Percentiles rank a stretch among this genome's conserved stretches.
These are phyloP conservation scores for Dasypus novemcinctus DNA, from an alignment of 2,113 vertebrate genomes.

Conservation along the genomic window DNA sequence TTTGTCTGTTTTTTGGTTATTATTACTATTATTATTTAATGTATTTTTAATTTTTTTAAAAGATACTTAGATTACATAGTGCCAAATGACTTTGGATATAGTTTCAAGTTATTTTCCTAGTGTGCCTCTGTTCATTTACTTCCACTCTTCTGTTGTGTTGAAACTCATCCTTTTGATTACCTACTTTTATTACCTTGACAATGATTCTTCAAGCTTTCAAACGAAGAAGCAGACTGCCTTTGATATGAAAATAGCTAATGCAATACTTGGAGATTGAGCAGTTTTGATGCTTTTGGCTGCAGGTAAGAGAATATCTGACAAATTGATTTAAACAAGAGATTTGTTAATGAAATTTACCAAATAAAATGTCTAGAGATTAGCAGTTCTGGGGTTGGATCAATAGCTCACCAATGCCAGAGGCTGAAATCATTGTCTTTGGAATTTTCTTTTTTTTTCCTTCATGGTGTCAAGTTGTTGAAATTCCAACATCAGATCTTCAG, in stretches of 20 bases:
- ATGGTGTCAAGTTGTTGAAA: neutral
- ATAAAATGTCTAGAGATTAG: neutral
- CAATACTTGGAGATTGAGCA: neutral
- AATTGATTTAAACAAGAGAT: neutral
- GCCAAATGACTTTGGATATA: neutral
- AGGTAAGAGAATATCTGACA: neutral
- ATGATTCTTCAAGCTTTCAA: slow-evolving; percentile 3
- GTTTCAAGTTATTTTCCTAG: neutral
- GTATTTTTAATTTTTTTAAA: too few species aligned
- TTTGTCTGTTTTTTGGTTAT: too few species aligned
- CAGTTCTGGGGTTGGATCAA: neutral
- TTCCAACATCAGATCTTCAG: neutral
- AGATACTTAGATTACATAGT: too few species aligned
- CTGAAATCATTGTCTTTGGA: neutral
- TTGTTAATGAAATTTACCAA: slow-evolving; percentile 37
- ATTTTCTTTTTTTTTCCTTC: slow-evolving; percentile 20
- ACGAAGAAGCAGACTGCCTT: neutral
- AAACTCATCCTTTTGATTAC: neutral
- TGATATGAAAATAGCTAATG: neutral
- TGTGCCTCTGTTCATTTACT: neutral
- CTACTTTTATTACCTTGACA: neutral
- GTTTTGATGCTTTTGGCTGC: neutral
- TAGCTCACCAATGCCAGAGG: neutral
- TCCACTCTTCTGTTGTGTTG: neutral
- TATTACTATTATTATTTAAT: too few species aligned